Percentiles rank a stretch among this genome's conserved stretches.
Evolutionary conservation across 2,113 vertebrate species (phyloP).

Genomic region (Mobula birostris): DNA sequence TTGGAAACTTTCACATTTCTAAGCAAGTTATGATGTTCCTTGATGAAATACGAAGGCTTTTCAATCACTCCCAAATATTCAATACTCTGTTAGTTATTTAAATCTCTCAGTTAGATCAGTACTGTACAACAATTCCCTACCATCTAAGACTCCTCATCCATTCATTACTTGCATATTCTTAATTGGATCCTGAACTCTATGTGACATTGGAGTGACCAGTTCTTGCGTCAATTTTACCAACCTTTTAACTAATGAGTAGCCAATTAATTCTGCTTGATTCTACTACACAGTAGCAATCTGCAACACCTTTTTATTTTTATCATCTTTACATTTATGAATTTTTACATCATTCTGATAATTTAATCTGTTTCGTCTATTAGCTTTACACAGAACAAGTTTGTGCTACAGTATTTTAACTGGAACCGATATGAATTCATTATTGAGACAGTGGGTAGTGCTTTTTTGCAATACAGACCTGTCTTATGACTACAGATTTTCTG

Average conservation of each 20-base stretch:
- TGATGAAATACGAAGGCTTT: background rate
- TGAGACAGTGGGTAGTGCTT: background rate
- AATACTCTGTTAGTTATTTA: background rate
- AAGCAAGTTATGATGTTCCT: background rate
- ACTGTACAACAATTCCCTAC: background rate
- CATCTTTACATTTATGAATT: background rate
- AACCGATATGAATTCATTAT: background rate
- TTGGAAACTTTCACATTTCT: background rate
- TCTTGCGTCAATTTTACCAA: background rate
- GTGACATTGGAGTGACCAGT: background rate
- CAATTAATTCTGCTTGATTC: background rate
- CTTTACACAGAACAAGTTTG: background rate
- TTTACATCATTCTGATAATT: background rate
- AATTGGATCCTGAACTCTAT: background rate
- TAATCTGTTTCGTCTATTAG: background rate
- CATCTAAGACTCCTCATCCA: background rate
- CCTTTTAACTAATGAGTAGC: background rate
- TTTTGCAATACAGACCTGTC: background rate
- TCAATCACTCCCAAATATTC: background rate
- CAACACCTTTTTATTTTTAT: background rate
- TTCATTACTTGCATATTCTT: background rate
- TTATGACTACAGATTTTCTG: conserved; percentile 3
- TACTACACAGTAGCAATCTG: background rate
- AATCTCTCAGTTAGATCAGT: background rate
- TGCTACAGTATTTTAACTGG: background rate